Evolutionary conservation across 23 tunicate genomes (phyloP).

Genomic region (Ascidia mentula): DNA sequence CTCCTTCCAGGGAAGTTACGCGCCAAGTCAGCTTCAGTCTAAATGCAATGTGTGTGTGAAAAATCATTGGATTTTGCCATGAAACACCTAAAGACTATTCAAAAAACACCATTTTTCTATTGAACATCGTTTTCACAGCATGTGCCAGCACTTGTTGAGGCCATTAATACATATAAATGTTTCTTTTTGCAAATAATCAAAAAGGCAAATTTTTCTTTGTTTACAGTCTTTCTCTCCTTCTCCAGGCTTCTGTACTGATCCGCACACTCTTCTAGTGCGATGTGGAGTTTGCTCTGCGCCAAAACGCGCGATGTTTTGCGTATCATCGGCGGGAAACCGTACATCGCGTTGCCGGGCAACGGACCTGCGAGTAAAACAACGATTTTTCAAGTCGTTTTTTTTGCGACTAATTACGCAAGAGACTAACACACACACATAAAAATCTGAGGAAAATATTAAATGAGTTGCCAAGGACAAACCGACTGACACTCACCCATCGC

Average conservation of each 20-base stretch:
- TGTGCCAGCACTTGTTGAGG: no score
- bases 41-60: no score
- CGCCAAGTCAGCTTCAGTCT: slow-evolving; percentile 87
- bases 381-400: background rate
- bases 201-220: no score
- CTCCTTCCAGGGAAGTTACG: slow-evolving; percentile 80
- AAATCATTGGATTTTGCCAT: no score
- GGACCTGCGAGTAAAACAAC: slow-evolving; percentile 1
- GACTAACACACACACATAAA: background rate
- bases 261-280: slow-evolving; percentile 80
- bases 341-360: slow-evolving; percentile 30
- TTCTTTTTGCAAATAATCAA: no score
- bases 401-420: no score
- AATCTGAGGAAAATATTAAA: background rate
- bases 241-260: slow-evolving; percentile 78
- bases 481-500: slow-evolving; percentile 30
- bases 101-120: no score
- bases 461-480: no score
- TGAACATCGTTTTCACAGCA: no score
- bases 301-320: slow-evolving; percentile 35
- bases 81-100: no score
- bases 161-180: no score
- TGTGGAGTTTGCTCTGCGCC: slow-evolving; percentile 61
- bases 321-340: slow-evolving; percentile 15
- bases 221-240: slow-evolving; percentile 82